phyloP scores from a whole-genome alignment of 2,113 vertebrate genomes.

The Tupaia tana region DNA sequence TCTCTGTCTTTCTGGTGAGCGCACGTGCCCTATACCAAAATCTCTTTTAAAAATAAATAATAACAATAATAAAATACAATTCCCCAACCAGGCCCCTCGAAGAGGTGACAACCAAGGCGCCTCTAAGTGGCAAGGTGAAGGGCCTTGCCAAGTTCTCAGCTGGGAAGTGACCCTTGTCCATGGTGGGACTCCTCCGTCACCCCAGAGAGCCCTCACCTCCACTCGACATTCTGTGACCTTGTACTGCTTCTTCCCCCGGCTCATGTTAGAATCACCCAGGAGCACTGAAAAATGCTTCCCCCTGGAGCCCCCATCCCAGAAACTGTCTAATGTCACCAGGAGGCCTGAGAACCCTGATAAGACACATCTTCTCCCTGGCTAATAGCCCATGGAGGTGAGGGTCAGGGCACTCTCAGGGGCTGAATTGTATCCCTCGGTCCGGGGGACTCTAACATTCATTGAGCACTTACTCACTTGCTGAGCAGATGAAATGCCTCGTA shows the following conservation, averaged over 20 bases:
- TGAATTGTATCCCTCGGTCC: background rate
- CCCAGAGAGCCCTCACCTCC: background rate
- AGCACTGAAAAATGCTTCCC: background rate
- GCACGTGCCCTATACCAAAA: no score
- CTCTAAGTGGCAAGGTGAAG: background rate
- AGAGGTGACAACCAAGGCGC: background rate
- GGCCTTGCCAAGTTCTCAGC: background rate
- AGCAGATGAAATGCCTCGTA: background rate
- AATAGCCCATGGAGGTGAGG: background rate
- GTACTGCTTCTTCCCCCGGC: background rate
- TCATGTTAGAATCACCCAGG: background rate
- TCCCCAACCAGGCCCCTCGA: background rate
- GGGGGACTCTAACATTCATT: background rate
- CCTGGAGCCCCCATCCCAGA: background rate
- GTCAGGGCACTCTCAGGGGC: background rate
- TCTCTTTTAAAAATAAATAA: no score
- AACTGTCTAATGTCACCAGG: background rate
- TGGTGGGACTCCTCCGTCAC: background rate
- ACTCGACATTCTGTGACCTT: background rate
- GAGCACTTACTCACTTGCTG: background rate
- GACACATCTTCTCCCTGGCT: background rate
- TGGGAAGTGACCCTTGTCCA: background rate
- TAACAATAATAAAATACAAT: background rate
- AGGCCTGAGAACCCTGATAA: background rate
- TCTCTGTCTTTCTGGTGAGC: no score